Base-by-base conservation (phyloP, 2,888 invertebrate species). In the Caenorhabditis sp. region DNA sequence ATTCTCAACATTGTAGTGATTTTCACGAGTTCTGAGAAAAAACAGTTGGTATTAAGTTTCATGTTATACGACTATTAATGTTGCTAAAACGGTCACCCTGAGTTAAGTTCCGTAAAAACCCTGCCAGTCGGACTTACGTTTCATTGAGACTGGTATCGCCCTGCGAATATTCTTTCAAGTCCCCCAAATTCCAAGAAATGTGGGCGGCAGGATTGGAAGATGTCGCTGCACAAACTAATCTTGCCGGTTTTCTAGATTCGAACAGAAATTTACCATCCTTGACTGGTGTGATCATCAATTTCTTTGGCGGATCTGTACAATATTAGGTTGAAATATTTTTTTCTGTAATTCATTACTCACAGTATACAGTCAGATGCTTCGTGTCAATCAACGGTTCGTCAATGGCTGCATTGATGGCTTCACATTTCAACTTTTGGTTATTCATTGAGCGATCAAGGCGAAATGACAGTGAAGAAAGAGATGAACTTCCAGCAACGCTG, bases 131-230 rank as follows among this genome's bases (percentile, higher is more conserved):
- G 35, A 37, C 79, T 35, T 39, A 83, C 82, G 83, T 83, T 48
- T 84, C 83, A 56, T 85, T 85, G 30, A 80, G 45, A 43, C 75
- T 79, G 4, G 79, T 80, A 46, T 84, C 83, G 39, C 84, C 84
- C 56, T 43, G 0, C 66, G 46, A 20, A 79, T 77, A n/a, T 77
- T 81, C 50, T 77, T 77, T n/a, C n/a, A n/a, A n/a, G 3, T 32
- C 13, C 20, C 35, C 41, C 17, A 68, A 68, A 11, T 52, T 58
- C 83, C 83, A 84, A 5, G 66, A 48, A 11, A 84, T 77, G 2
- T 84, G 81, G n/a, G 87, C 82, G 22, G 85, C 80, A n/a, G 88
- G 88, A 66, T 88, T 88, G 2, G 88, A 85, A 9, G 84, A 83
- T 1, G 85, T 79, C 4, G 88, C 80, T 2, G 80, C 45, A 52